phyloP scores from a whole-genome alignment of 2,797 vertebrate species.

The Acanthurus tractus region DNA sequence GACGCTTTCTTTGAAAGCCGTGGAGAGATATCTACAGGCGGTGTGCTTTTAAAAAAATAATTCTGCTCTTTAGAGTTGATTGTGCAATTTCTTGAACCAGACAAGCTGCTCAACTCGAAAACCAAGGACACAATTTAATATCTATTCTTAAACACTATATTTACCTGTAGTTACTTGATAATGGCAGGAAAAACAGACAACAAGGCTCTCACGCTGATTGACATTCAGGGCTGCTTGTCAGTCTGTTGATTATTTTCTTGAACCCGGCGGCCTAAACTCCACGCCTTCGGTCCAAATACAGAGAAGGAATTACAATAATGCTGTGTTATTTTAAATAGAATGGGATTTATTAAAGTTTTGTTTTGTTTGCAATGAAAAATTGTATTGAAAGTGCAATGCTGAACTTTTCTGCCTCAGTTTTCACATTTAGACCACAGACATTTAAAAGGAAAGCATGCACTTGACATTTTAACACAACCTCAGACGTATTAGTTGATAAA shows the following conservation, averaged over 20 bases:
- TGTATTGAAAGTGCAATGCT: neutral
- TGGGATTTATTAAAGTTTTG: conserved; percentile 14
- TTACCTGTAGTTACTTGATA: conserved; percentile 47
- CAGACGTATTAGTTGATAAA: neutral
- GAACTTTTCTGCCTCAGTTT: conserved; percentile 6
- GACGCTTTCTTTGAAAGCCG: conserved; percentile 19
- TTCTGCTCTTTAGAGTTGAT: conserved; percentile 5
- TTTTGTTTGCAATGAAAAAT: conserved; percentile 18
- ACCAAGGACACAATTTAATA: conserved; percentile 15
- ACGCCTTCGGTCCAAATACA: conserved; percentile 14
- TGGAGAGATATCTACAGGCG: conserved; percentile 16
- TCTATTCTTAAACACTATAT: conserved; percentile 19
- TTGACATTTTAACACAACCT: neutral
- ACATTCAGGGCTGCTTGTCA: conserved; percentile 19
- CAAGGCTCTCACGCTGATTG: conserved; percentile 32
- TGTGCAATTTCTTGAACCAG: conserved; percentile 18
- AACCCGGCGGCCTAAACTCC: conserved; percentile 25
- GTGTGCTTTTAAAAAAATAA: conserved; percentile 18
- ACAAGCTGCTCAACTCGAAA: conserved; percentile 23
- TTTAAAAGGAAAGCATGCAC: neutral
- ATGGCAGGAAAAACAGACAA: conserved; percentile 43
- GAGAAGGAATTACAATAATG: conserved; percentile 18
- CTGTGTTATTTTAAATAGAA: conserved; percentile 26
- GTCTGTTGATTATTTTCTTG: conserved; percentile 37
- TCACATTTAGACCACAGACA: neutral